Base-by-base conservation (phyloP, 1,140 invertebrate species). In the Bombus pyrosoma region DNA sequence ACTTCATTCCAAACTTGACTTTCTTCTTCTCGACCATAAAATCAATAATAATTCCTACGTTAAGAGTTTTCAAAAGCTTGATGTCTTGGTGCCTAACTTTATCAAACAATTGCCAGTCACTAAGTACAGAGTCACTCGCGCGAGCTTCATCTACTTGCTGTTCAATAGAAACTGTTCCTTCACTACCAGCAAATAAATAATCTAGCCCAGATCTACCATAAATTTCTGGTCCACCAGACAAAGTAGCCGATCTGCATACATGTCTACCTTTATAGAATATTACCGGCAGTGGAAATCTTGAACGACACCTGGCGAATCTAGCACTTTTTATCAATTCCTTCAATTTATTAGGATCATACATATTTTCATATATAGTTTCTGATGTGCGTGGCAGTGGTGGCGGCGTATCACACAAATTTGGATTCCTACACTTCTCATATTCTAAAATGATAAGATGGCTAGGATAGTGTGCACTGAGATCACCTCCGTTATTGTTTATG, bases 21-120 rank as follows among this genome's bases (percentile, higher is more conserved):
- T 98, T 98, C 89, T 98, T 98, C 92, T 98, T 98, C 93, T 98
- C 98, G 5, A 98, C 97, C 98, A 98, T 98, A 62, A 98, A 96
- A 94, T 98, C 98, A 87, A 97, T 96, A 84, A 98, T 98, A 68
- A 97, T 97, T 80, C 96, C 96, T 43, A 98, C 97, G 89, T 97
- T 97, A 41, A 98, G 96, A 6, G 96, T 95, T 93, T 97, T 97
- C 8, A 98, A 93, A 57, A 98, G 93, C 75, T 96, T 96, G 68
- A 98, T 98, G 91, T 98, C 98, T 88, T 97, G 96, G 91, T 96
- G 96, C 82, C 98, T 95, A 53, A 97, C 96, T 92, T 96, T 95
- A 87, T 97, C 96, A 91, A 96, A 96, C n/a, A 97, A 92, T 91
- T 96, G 96, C 95, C 96, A 96, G 43, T 96, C 96, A 77, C 94